These are phyloP conservation scores for Rhodophaea formosa DNA, from an alignment of 2,888 invertebrate species.

Conservation along the genomic window DNA sequence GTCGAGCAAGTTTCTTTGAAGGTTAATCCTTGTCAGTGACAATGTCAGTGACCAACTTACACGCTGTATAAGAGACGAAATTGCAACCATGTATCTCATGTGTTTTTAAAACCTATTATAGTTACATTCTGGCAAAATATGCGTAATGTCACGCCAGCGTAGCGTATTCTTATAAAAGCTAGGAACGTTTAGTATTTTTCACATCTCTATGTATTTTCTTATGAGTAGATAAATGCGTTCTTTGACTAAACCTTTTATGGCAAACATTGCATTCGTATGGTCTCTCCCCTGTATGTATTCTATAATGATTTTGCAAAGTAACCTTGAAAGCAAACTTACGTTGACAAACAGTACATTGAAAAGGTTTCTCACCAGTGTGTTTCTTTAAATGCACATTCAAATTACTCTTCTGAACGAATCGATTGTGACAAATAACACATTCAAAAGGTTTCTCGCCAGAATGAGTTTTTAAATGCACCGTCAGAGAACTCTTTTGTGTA, in stretches of 20 bases:
- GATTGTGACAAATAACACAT: neutral
- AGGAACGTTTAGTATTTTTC: neutral
- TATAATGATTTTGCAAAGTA: conserved; percentile 1
- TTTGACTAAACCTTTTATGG: neutral
- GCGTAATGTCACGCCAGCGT: too few species aligned
- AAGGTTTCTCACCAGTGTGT: conserved; percentile 11
- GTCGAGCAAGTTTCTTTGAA: too few species aligned
- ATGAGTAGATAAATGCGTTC: conserved; percentile 2
- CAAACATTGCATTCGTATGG: conserved; percentile 4
- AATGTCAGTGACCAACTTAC: too few species aligned
- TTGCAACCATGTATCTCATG: too few species aligned
- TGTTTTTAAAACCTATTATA: too few species aligned
- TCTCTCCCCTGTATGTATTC: conserved; percentile 7
- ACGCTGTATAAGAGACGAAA: too few species aligned
- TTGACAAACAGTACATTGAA: conserved; percentile 10
- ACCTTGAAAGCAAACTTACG: conserved; percentile 6
- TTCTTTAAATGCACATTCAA: conserved; percentile 5
- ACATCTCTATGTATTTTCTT: neutral
- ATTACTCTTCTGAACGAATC: neutral
- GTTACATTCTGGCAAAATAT: too few species aligned
- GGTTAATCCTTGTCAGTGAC: too few species aligned
- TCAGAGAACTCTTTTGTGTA: conserved; percentile 2
- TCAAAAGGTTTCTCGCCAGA: conserved; percentile 6
- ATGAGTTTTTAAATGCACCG: conserved; percentile 13
- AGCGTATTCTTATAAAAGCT: too few species aligned